Conservation (phyloP, 2,797 vertebrate genomes). For the Zenarchopterus dispar region DNA sequence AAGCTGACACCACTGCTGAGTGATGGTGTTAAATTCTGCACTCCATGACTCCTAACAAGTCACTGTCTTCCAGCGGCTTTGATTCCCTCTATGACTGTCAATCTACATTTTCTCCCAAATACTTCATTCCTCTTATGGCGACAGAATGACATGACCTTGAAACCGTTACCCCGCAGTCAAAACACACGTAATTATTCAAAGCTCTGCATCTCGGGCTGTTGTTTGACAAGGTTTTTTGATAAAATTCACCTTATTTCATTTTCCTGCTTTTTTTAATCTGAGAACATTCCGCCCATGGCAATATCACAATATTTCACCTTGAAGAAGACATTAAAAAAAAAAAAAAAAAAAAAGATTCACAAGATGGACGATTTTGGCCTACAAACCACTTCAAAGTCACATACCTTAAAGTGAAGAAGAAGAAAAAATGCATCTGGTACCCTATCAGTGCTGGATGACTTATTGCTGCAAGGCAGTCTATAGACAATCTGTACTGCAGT, state of each 20-base stretch:
- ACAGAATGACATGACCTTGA: conserved; percentile 39
- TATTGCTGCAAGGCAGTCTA: conserved; percentile 70
- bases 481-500: conserved; percentile 76
- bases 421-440: conserved; percentile 56
- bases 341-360: conserved; percentile 68
- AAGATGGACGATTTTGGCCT: conserved; percentile 75
- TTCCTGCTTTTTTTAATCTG: conserved; percentile 59
- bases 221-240: conserved; percentile 64
- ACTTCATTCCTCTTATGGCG: conserved; percentile 41
- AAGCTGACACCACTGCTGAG: conserved; percentile 22
- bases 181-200: conserved; percentile 53
- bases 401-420: conserved; percentile 51
- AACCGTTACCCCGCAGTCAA: conserved; percentile 41
- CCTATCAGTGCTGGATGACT: conserved; percentile 74
- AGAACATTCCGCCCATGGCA: conserved; percentile 54
- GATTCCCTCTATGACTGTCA: conserved; percentile 63
- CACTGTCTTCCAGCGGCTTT: conserved; percentile 53
- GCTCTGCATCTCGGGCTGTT: conserved; percentile 49
- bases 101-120: conserved; percentile 62
- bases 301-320: conserved; percentile 76
- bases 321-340: conserved; percentile 60
- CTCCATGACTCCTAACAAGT: conserved; percentile 63
- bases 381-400: conserved; percentile 74
- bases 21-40: conserved; percentile 15
- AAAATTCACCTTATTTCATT: conserved; percentile 70